Base-by-base conservation (phyloP, 2,797 vertebrate genomes). In the Coracias cyanogaster region DNA sequence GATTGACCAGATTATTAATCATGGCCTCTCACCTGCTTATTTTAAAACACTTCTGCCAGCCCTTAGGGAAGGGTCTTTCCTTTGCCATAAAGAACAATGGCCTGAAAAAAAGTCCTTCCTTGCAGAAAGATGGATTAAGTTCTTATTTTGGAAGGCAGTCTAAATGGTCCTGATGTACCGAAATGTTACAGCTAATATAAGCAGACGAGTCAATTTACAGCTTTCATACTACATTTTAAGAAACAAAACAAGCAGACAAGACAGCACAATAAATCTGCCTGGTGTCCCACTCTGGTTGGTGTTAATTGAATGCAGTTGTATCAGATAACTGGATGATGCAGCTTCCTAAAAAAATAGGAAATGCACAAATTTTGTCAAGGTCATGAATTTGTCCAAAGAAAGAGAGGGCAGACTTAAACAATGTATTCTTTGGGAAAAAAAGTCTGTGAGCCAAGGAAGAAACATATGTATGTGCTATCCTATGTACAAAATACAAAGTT, bases 121-220 rank as follows among this genome's bases (percentile, higher is more conserved):
- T 74, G 83, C 41, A 83, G 88, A 88, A 92, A 89, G 90, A 82
- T 87, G 54, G 83, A 91, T 92, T 89, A 86, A 91, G 61, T 90
- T 76, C 73, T 91, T 87, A 28, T 83, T 96, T 73, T 93, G 81
- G 93, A 91, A 92, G 85, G 81, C 45, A 49, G 74, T 61, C 69
- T 95, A 95, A 97, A 89, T 93, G 78, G 86, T 66, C 72, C 66
- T 78, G 90, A 62, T 94, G 55, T 64, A 78, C 79, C 79, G 94
- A 95, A 97, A 93, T 80, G 77, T 94, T 97, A 72, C 52, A 91
- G 78, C 90, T 96, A 96, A 96, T 96, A 85, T 77, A 94, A 94
- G 95, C 93, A 95, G 95, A 95, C 46, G 91, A 97, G 94, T 95
- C 94, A 83, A 97, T 97, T 97, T 96, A 90, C 94, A 96, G 94